Evolutionary conservation across 2,113 vertebrate genomes (phyloP).

Genomic region (Laticauda colubrina): DNA sequence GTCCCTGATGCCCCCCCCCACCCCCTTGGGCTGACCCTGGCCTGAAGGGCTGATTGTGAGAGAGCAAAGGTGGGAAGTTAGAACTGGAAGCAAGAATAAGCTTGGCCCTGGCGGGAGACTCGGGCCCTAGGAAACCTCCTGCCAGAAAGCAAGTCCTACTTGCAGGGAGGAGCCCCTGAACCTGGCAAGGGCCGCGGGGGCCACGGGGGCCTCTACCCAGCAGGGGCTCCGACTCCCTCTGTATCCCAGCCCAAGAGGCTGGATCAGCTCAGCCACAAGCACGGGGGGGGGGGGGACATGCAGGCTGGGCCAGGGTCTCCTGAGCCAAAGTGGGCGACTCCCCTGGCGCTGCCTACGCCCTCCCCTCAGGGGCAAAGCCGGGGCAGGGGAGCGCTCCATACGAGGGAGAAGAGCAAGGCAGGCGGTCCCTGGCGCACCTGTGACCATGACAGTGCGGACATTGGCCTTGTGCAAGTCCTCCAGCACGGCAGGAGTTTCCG

Average conservation of each 20-base stretch:
- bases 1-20: background rate
- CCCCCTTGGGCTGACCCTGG: too few relatives aligned
- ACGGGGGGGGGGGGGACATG: background rate
- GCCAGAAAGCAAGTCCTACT: background rate
- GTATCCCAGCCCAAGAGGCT: too few relatives aligned
- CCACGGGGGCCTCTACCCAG: rapidly evolving
- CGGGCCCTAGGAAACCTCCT: rapidly evolving
- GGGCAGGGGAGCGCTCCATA: background rate
- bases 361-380: background rate
- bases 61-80: background rate
- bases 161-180: background rate
- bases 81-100: background rate
- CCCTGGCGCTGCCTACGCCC: background rate
- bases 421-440: constrained; percentile 75
- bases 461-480: constrained; percentile 86
- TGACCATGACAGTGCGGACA: constrained; percentile 98
- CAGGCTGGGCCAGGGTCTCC: background rate
- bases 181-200: background rate
- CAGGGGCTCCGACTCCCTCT: background rate
- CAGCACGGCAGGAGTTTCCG: constrained; percentile 88
- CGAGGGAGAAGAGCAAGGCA: background rate
- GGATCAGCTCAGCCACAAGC: background rate
- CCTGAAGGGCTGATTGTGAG: too few relatives aligned
- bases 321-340: too few relatives aligned
- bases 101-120: background rate